Evolutionary conservation across 2,888 invertebrate genomes (phyloP).

Genomic region (Abrostola tripartita): DNA sequence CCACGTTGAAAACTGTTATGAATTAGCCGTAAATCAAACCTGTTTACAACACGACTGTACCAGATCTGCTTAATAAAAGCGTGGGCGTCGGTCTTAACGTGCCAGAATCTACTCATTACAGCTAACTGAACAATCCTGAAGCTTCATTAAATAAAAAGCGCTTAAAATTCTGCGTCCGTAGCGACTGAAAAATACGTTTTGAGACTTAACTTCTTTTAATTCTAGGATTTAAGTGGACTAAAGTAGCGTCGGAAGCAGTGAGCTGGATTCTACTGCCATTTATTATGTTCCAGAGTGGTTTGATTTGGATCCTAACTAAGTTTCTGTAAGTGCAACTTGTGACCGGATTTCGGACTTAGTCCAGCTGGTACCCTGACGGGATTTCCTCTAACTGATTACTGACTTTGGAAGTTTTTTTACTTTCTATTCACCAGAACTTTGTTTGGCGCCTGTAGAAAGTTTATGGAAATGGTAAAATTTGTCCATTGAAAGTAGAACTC

Average conservation of each 20-base stretch:
- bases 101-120: constrained; percentile 21
- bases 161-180: constrained; percentile 21
- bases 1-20: background rate
- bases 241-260: constrained; percentile 14
- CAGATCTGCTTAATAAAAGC: constrained; percentile 1
- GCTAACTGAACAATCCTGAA: constrained; percentile 23
- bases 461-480: no score
- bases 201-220: constrained; percentile 33
- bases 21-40: constrained; percentile 2
- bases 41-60: background rate
- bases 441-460: no score
- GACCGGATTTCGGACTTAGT: no score
- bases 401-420: no score
- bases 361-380: no score
- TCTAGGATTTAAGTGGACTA: constrained; percentile 12
- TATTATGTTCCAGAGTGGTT: constrained; percentile 1
- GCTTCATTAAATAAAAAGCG: constrained; percentile 24
- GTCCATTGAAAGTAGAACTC: no score
- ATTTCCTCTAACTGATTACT: no score
- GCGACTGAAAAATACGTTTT: constrained; percentile 31
- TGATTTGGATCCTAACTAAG: background rate
- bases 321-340: no score
- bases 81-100: constrained; percentile 6
- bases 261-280: constrained; percentile 12
- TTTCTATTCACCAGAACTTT: no score